Percentiles rank a stretch among this genome's conserved stretches.
These are phyloP conservation scores for Romanogobio albipinnatus DNA, from an alignment of 2,113 vertebrate species.

Conservation along the genomic window DNA sequence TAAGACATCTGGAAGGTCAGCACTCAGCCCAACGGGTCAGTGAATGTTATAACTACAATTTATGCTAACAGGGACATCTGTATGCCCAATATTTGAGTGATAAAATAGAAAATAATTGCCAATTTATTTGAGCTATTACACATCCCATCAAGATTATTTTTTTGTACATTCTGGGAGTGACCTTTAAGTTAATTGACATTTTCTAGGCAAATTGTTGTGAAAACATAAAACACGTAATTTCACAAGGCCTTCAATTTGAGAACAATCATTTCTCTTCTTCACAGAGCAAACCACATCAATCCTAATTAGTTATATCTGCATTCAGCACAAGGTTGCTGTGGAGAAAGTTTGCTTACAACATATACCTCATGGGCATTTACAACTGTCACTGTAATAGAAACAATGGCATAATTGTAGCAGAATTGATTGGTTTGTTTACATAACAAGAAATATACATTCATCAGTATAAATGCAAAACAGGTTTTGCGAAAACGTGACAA, in stretches of 20 bases:
- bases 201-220: not conserved
- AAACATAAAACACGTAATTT: not conserved
- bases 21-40: conserved; percentile 20
- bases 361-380: not conserved
- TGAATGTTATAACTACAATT: conserved; percentile 31
- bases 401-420: not conserved
- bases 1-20: conserved; percentile 50
- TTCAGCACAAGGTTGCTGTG: not conserved
- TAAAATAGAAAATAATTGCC: not conserved
- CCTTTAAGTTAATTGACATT: not conserved
- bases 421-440: conserved; percentile 5
- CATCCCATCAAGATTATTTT: not conserved
- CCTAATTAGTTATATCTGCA: not conserved
- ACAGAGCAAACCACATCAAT: not conserved
- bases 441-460: not conserved
- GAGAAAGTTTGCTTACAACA: not conserved
- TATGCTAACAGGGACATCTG: conserved; percentile 38
- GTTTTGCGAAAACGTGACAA: not conserved
- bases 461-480: not conserved
- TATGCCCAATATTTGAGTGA: not conserved
- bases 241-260: not conserved
- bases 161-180: not conserved
- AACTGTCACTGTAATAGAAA: not conserved
- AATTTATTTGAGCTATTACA: not conserved
- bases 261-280: not conserved